A percentile compares a stretch with the other conserved stretches of the same genome.
phyloP scores from a whole-genome alignment of 2,113 vertebrate species.

The Rhipidura dahli region DNA sequence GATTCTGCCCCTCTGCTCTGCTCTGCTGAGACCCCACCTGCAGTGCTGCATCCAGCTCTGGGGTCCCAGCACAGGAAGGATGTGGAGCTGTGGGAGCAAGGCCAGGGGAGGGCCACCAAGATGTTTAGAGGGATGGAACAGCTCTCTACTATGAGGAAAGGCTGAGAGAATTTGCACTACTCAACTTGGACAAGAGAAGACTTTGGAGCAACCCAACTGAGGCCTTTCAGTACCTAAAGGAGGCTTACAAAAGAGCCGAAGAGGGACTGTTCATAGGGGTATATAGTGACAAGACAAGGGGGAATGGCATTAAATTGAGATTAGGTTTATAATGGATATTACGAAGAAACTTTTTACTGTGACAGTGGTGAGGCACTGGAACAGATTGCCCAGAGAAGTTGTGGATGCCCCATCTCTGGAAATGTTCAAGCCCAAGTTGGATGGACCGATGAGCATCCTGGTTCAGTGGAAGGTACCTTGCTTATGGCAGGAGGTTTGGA shows the following conservation, averaged over 20 bases:
- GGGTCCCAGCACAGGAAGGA: too few relatives aligned
- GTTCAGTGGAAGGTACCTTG: neutral
- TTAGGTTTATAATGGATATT: neutral
- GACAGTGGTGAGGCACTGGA: fast-evolving
- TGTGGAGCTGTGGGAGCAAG: fast-evolving
- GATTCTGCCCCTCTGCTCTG: neutral
- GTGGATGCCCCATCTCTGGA: neutral
- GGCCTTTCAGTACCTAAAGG: neutral
- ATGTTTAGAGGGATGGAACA: neutral
- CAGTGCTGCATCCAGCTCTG: neutral
- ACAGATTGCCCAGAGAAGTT: neutral
- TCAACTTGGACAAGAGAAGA: neutral
- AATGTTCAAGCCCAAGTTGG: neutral
- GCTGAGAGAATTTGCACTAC: neutral
- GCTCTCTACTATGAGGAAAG: neutral
- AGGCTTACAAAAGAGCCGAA: neutral
- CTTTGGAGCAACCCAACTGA: fast-evolving
- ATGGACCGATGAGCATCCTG: neutral
- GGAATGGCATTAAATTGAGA: neutral
- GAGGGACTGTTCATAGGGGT: too few relatives aligned
- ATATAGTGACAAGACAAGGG: neutral
- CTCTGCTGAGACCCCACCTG: neutral
- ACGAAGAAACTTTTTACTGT: neutral
- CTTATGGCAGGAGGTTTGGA: neutral
- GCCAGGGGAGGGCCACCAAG: fast-evolving